Percentiles rank a stretch among this genome's conserved stretches.
Conservation (phyloP, 1,140 invertebrate genomes). For the Caenorhabditis inopinata region DNA sequence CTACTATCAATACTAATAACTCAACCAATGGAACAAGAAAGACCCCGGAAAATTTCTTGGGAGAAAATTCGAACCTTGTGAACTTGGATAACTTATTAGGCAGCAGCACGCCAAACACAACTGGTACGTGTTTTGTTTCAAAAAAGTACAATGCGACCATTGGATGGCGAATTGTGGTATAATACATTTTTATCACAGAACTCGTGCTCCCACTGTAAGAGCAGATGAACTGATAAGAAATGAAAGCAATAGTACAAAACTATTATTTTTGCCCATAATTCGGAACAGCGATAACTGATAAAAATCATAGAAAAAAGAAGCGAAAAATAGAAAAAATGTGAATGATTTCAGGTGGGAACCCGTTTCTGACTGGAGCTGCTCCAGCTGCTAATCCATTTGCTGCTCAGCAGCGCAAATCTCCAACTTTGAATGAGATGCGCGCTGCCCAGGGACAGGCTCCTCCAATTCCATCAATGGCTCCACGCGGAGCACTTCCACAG, state of each 20-base stretch:
- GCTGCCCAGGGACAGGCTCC: constrained; percentile 38
- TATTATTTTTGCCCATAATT: no score
- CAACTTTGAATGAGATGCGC: constrained; percentile 63
- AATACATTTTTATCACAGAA: no score
- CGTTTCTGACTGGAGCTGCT: constrained; percentile 56
- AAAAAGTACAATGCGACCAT: not conserved
- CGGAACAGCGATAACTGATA: no score
- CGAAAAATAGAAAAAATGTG: no score
- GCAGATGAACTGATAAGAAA: no score
- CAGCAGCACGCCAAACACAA: constrained; percentile 47
- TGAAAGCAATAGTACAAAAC: no score
- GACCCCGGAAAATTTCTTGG: constrained; percentile 86
- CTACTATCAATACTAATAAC: not conserved
- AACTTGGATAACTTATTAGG: constrained; percentile 92
- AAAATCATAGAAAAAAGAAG: no score
- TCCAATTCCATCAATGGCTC: constrained; percentile 34
- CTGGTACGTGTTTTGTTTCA: constrained; percentile 18
- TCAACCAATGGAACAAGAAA: constrained; percentile 68
- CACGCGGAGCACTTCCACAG: constrained; percentile 40
- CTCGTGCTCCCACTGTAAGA: no score
- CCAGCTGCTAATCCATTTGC: constrained; percentile 59
- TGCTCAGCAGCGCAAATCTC: constrained; percentile 61
- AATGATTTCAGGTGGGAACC: constrained; percentile 63
- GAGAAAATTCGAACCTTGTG: constrained; percentile 87
- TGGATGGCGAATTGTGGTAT: no score